Evolutionary conservation across 2,888 invertebrate species (phyloP), one percentile per base, ranked within the genome.

Genomic region (Xestia ashworthii): DNA sequence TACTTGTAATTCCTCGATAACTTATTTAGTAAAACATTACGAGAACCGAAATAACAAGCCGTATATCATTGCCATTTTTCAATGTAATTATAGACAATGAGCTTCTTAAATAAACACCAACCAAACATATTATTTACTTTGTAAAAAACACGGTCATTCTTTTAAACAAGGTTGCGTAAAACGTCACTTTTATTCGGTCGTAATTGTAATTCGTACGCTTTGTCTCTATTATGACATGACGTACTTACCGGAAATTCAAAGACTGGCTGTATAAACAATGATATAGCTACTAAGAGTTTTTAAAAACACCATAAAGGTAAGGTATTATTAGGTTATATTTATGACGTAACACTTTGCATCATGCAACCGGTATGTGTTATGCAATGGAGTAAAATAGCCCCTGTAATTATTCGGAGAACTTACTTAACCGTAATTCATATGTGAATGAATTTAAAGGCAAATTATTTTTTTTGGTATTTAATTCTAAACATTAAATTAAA

Each of bases 201-300:
- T 80, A 85, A 83, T 84, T 86, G 80, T 82, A 38, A 85, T 89
- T 85, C 76, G 83, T 84, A 81, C 71, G 85, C 82, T 87, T 89
- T 87, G 80, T 80, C 76, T 81, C 65, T 83, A 85, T 88, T 85
- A 89, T 89, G 87, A 88, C 81, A 89, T 89, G 85, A 89, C 72
- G 69, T 75, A 75, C 82, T 82, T 83, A 82, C 73, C 83, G 87
- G 84, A 84, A 88, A 88, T 88, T 88, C 78, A 85, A 90, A 88
- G 85, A 81, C 81, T 81, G 82, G 71, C 67, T 76, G 74, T 82
- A 68, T 82, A 79, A 80, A 67, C 55, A 74, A 65, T 80, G 71
- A 73, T 81, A 73, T 71, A 75, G 58, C 76, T 72, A 71, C 66
- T 71, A 65, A 53, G 53, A 71, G 55, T 58, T 71, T 78, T 78